phyloP scores from a whole-genome alignment of 92 coral and sea anemone genomes.

The Siderastrea radians region DNA sequence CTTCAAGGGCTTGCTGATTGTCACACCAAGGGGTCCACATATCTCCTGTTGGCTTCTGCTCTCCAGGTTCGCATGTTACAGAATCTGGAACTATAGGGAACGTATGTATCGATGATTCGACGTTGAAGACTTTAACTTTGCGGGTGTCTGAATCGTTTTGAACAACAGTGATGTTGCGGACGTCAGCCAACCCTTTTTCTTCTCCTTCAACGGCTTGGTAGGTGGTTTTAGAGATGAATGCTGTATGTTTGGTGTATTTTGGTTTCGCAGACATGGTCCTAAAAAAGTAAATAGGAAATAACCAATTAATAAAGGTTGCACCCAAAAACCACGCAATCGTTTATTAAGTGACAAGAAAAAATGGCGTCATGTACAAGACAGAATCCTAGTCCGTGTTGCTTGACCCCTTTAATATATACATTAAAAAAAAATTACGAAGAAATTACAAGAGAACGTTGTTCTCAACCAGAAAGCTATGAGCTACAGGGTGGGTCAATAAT shows the following conservation, averaged over 20 bases:
- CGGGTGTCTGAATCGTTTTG: slow-evolving; percentile 2
- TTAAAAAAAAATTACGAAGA: too few species aligned
- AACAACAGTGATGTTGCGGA: slow-evolving; percentile 6
- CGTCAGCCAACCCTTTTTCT: background rate
- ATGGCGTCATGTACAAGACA: too few species aligned
- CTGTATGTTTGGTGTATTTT: slow-evolving; percentile 9
- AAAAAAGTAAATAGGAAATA: too few species aligned
- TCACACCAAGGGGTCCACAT: slow-evolving; percentile 4
- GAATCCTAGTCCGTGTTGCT: too few species aligned
- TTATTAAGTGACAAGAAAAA: too few species aligned
- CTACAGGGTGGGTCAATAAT: too few species aligned
- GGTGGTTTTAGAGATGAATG: background rate
- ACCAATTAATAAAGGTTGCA: too few species aligned
- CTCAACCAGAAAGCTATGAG: too few species aligned
- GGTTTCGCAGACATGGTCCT: background rate
- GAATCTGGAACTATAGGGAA: background rate
- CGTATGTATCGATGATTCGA: background rate
- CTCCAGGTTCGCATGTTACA: background rate
- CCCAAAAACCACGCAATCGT: too few species aligned
- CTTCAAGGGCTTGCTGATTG: background rate
- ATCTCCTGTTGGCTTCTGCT: slow-evolving; percentile 8
- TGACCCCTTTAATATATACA: too few species aligned
- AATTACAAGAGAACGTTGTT: too few species aligned
- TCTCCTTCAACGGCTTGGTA: background rate
- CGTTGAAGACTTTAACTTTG: slow-evolving; percentile 5